These are phyloP conservation scores for Deilephila elpenor DNA, from an alignment of 2,888 invertebrate genomes.

Conservation along the genomic window DNA sequence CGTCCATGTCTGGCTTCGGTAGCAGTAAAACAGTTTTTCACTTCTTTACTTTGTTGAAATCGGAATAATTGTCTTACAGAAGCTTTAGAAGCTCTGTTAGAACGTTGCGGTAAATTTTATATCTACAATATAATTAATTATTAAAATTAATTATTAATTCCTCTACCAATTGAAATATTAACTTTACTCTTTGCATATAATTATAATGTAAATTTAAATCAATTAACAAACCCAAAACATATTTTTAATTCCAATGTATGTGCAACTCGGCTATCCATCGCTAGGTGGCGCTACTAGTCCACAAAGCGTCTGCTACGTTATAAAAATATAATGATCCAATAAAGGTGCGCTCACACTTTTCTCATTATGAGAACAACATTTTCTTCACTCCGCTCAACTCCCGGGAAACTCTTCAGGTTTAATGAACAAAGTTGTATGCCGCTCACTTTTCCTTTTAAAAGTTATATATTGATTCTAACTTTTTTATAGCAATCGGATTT, in stretches of 20 bases:
- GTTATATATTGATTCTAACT: constrained; percentile 73
- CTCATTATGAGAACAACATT: constrained; percentile 62
- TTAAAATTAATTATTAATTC: too few species aligned
- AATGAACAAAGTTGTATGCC: constrained; percentile 76
- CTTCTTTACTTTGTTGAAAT: background rate
- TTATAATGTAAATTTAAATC: background rate
- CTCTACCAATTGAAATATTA: too few species aligned
- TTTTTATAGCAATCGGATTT: constrained; percentile 64
- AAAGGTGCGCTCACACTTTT: constrained; percentile 56
- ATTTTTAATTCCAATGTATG: background rate
- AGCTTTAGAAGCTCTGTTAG: too few species aligned
- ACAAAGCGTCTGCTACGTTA: constrained; percentile 7
- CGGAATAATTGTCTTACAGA: too few species aligned
- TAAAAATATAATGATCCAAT: constrained; percentile 49
- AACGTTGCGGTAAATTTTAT: too few species aligned
- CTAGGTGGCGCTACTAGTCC: constrained; percentile 67
- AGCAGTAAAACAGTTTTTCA: background rate
- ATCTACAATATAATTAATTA: too few species aligned
- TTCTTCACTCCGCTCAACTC: constrained; percentile 57
- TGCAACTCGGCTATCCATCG: constrained; percentile 60
- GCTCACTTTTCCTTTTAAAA: constrained; percentile 78
- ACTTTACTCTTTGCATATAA: too few species aligned
- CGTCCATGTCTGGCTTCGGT: background rate
- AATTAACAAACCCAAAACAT: background rate
- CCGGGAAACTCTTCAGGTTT: constrained; percentile 69